Evolutionary conservation across 2,888 invertebrate genomes (phyloP).

Genomic region (Thereva nobilitata): DNA sequence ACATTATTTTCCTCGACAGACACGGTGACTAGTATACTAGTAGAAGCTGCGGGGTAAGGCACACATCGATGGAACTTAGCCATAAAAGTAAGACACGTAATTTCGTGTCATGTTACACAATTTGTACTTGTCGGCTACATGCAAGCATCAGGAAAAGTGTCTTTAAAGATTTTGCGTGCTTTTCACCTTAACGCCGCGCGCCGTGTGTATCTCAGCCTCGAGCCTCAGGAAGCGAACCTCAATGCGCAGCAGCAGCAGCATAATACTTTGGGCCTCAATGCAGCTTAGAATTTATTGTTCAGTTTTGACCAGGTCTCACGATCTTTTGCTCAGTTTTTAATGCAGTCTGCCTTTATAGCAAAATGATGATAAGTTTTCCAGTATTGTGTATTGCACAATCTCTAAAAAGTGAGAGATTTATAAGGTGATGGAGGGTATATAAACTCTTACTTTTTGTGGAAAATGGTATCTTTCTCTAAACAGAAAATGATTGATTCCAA

Average conservation of each 20-base stretch:
- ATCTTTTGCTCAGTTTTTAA: slow-evolving; percentile 2
- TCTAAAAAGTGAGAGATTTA: too few species aligned
- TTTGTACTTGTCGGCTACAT: slow-evolving; percentile 29
- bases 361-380: slow-evolving; percentile 8
- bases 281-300: slow-evolving; percentile 18
- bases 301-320: slow-evolving; percentile 16
- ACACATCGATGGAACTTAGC: too few species aligned
- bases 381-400: neutral
- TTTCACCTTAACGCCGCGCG: neutral
- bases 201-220: neutral
- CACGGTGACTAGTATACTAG: neutral
- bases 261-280: neutral
- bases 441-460: neutral
- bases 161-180: slow-evolving; percentile 3
- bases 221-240: slow-evolving; percentile 10
- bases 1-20: slow-evolving; percentile 14
- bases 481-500: slow-evolving; percentile 12
- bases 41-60: too few species aligned
- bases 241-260: neutral
- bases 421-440: neutral
- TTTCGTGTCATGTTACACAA: slow-evolving; percentile 36
- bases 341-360: neutral
- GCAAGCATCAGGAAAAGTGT: neutral
- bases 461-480: neutral
- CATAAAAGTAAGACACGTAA: slow-evolving; percentile 7